Base-by-base conservation (phyloP, 1,140 invertebrate genomes). In the Heliconius hermathena region DNA sequence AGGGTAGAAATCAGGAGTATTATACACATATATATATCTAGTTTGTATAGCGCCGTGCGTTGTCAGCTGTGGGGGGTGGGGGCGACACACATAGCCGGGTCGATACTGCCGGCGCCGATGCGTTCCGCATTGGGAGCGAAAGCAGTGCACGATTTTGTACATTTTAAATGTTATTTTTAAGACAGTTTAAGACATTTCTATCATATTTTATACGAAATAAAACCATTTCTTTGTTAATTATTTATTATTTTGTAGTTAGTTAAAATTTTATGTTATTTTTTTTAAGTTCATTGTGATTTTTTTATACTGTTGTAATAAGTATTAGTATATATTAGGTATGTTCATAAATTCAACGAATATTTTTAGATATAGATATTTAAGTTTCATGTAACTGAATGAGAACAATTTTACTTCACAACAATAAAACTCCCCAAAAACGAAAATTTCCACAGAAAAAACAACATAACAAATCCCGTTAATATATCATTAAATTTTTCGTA, bases 51-150 rank as follows among this genome's bases (percentile, higher is more conserved):
- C 54, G 71, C n/a, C 70, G 81, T 80, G 83, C 79, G 81, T 76
- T 82, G 82, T 85, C 85, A 84, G 87, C 78, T 83, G 82, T 81
- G 80, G 81, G 83, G 77, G 0, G 82, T 78, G 80, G 83, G 82
- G 81, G 81, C 85, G 87, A 87, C 87, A 89, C 83, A 90, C 84
- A 88, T 90, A 88, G 83, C 82, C 74, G 84, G 92, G 91, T 92
- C 91, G 91, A 92, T 92, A 92, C 54, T 85, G 83, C 85, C 87
- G 86, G 86, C 89, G 86, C 80, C 81, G 75, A 82, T 82, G 81
- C 81, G 79, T 79, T 82, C 77, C 71, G 81, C 78, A 78, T 80
- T 60, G 60, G n/a, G 66, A 57, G 71, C 54, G 80, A 84, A 82
- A 77, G 74, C 76, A 76, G 36, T 77, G 41, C 66, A 54, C 29